Evolutionary conservation across 2,797 vertebrate species (phyloP), one percentile per base, ranked within the genome.

Genomic region (Hozukius guyotensis): DNA sequence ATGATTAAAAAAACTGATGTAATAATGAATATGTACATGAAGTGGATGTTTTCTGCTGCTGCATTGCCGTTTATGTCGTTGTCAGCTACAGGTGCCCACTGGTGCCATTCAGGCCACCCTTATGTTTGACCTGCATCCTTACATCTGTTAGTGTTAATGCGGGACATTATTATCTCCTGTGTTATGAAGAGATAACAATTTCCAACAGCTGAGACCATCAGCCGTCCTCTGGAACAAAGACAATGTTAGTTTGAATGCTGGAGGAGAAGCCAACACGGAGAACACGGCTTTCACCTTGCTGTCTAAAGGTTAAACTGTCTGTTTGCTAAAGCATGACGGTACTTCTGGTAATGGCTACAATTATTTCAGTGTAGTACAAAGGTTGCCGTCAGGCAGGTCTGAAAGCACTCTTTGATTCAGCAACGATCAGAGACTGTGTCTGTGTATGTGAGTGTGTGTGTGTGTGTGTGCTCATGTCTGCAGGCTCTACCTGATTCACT

Each of bases 241-340:
- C 2, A 2, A 20, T 34, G 38, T 3, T 69, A 8, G 18, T 27
- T 75, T 78, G 29, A 63, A 73, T 24, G 55, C 64, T 42, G 49
- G 25, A 65, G 8, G 38, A 60, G 29, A 60, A 52, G 60, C 36
- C 24, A 25, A 70, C 49, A 38, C 4, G 16, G 36, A 74, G 31
- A 83, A 59, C 66, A 31, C 2, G 4, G 18, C 67, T 73, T 77
- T 81, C 64, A 67, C 60, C 29, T 64, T 29, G 27, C 72, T 60
- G 66, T 87, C 46, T 71, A 87, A 92, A 92, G 91, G 91, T 92
- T 89, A 90, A 90, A 82, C 83, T 80, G 88, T 87, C 82, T 83
- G 78, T 87, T 89, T 88, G 76, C 80, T 77, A 76, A 80, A 87
- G 83, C 60, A 25, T 52, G 81, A 80, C 13, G 2, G 49, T 59